Percentiles rank a stretch among this genome's conserved stretches.
phyloP scores from a whole-genome alignment of 2,113 vertebrate genomes.

The Marmota flaviventris region DNA sequence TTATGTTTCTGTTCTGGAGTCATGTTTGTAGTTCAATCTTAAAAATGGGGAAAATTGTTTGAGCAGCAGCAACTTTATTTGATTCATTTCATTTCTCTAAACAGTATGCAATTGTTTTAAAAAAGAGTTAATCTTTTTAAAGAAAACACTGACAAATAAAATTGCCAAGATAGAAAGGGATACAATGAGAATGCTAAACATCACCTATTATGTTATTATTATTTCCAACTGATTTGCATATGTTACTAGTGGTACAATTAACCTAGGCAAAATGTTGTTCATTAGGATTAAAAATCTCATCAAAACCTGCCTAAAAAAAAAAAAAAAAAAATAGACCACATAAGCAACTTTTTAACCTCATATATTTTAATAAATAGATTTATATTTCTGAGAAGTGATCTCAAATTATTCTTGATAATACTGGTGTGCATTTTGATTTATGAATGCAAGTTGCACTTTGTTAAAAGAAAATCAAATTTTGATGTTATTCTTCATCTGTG shows the following conservation, averaged over 20 bases:
- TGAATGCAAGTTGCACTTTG: constrained; percentile 1
- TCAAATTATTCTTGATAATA: constrained; percentile 47
- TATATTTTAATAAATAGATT: constrained; percentile 73
- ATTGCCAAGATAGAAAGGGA: constrained; percentile 18
- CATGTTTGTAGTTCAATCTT: constrained; percentile 57
- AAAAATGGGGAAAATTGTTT: constrained; percentile 1
- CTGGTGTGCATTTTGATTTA: constrained; percentile 55
- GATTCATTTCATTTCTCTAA: constrained; percentile 58
- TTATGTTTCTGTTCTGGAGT: constrained; percentile 59
- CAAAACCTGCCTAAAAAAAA: not conserved
- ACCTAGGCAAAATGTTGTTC: not conserved
- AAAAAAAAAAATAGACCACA: constrained; percentile 34
- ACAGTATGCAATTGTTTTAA: constrained; percentile 60
- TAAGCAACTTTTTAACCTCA: constrained; percentile 65
- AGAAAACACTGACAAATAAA: constrained; percentile 46
- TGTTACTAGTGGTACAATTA: not conserved
- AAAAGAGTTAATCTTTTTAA: constrained; percentile 41
- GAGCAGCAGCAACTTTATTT: constrained; percentile 35
- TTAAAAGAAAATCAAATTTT: constrained; percentile 68
- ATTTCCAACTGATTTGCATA: not conserved
- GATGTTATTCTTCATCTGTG: constrained; percentile 61
- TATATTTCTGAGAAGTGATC: constrained; percentile 1
- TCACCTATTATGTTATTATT: constrained; percentile 12
- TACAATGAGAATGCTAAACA: constrained; percentile 36
- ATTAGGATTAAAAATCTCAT: constrained; percentile 40